Conservation (phyloP, 2,797 vertebrate genomes). For the Pantherophis vulpinus region DNA sequence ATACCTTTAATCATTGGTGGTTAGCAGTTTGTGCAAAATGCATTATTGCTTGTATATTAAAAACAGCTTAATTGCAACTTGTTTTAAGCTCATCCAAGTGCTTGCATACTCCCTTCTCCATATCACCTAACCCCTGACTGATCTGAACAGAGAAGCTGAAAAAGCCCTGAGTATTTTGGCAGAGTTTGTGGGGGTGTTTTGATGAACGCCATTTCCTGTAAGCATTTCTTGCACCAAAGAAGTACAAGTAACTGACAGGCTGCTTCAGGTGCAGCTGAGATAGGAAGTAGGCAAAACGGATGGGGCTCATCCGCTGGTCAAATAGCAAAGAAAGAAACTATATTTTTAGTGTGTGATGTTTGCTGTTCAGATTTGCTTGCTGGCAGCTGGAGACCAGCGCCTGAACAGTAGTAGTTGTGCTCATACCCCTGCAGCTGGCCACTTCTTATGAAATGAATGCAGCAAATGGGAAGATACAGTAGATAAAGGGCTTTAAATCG, state of each 20-base stretch:
- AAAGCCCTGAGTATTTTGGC: neutral
- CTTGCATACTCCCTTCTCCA: neutral
- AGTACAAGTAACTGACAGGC: conserved; percentile 51
- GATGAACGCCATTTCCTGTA: conserved; percentile 60
- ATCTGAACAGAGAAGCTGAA: neutral
- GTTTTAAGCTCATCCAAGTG: neutral
- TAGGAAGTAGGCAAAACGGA: conserved; percentile 41
- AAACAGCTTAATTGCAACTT: neutral
- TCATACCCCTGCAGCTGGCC: neutral
- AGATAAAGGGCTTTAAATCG: neutral
- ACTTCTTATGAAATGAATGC: neutral
- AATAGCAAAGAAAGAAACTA: conserved; percentile 19
- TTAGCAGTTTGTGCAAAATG: conserved; percentile 28
- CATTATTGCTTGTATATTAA: neutral
- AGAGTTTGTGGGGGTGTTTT: conserved; percentile 41
- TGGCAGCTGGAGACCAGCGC: neutral
- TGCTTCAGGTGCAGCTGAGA: conserved; percentile 60
- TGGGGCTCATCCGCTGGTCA: conserved; percentile 19
- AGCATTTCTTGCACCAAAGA: conserved; percentile 52
- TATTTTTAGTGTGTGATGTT: conserved; percentile 19
- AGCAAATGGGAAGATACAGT: neutral
- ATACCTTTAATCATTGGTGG: conserved; percentile 15
- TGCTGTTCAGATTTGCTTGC: neutral
- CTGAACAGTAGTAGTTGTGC: neutral
- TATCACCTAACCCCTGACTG: neutral